Evolutionary conservation across 2,113 vertebrate species (phyloP).

Genomic region (Callipepla squamata): DNA sequence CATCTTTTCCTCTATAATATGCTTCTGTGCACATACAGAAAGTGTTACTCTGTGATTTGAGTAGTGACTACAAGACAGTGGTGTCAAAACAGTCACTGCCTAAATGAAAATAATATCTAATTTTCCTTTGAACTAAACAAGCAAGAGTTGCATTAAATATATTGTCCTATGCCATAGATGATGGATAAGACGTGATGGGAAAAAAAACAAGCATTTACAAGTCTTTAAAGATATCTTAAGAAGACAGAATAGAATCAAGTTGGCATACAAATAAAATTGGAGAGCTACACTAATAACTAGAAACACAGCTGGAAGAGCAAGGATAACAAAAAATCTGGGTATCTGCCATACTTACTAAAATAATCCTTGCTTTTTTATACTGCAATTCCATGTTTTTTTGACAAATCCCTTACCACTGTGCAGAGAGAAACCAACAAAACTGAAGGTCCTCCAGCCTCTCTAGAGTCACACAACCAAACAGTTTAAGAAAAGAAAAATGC

Average conservation of each 20-base stretch:
- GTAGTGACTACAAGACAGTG: conserved; percentile 3
- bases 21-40: neutral
- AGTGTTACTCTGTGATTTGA: conserved; percentile 16
- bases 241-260: neutral
- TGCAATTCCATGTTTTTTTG: neutral
- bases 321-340: neutral
- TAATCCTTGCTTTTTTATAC: neutral
- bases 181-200: neutral
- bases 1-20: conserved; percentile 11
- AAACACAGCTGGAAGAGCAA: neutral
- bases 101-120: neutral
- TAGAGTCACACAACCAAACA: neutral
- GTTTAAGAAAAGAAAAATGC: neutral
- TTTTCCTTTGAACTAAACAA: neutral
- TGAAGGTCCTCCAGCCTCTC: neutral
- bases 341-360: neutral
- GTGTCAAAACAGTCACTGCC: conserved; percentile 15
- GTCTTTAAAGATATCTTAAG: neutral
- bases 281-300: neutral
- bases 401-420: neutral
- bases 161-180: neutral
- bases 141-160: neutral
- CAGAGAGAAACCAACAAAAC: neutral
- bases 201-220: neutral
- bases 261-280: neutral